Base-by-base conservation (phyloP, 2,888 invertebrate species). In the Eristalis arbustorum region DNA sequence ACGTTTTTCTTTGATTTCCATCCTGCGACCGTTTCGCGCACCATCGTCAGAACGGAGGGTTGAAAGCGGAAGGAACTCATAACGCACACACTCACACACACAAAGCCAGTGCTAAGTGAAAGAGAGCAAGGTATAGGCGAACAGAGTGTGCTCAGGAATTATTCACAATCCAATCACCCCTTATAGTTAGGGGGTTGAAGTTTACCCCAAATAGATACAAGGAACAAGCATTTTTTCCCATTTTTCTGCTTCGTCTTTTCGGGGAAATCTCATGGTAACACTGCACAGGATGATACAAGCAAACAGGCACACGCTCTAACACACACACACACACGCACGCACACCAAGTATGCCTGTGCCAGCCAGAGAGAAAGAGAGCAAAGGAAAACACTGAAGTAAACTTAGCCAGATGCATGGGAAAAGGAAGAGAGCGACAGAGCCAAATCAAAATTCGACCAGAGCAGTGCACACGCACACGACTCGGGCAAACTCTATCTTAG, bases 121-220 rank as follows among this genome's bases (percentile, higher is more conserved):
- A 5, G 18, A 18, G 49, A 18, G 18, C n/a, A 8, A 49, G 18
- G 18, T 18, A 49, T 18, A 18, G n/a, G 3, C 18, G 5, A 18
- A 49, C 18, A 8, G 49, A 42, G 42, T 42, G 49, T 49, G 49
- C 49, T 18, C 18, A 49, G 49, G 49, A 49, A 49, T 18, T 49
- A 18, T 49, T 49, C 49, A 49, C 49, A 49, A 49, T 49, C 49
- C 18, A 49, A 1, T 18, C 49, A 49, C 18, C 49, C 18, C 18
- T 57, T 23, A 25, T 59, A 3, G 59, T 13, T 14, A 23, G 72
- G 66, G 78, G 78, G 78, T 59, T 78, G 71, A 77, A 77, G 66
- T 78, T 42, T 25, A 18, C 57, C 23, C 22, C 4, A 59, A 59
- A 59, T 18, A 22, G 25, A 59, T 11, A 59, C 2, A 22, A 42